A percentile compares a stretch with the other conserved stretches of the same genome.
phyloP scores from a whole-genome alignment of 2,888 invertebrate genomes.

The Mesorhabditis spiculigera region DNA sequence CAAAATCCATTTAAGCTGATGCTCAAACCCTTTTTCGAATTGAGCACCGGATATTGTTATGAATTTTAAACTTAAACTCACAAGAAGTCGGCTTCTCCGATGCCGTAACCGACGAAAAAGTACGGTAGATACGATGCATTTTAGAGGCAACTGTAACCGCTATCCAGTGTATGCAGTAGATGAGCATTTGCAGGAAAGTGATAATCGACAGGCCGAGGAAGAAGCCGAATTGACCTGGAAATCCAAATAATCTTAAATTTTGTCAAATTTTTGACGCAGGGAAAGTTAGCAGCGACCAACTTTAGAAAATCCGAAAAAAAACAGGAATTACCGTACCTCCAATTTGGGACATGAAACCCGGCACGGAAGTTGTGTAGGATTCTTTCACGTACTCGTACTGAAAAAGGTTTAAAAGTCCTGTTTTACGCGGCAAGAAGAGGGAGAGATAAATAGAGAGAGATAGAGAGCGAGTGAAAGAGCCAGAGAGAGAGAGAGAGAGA shows the following conservation, averaged over 20 bases:
- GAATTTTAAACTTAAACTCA: neutral
- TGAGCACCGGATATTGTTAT: no score
- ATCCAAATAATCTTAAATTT: neutral
- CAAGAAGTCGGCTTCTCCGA: neutral
- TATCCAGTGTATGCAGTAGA: slow-evolving; percentile 34
- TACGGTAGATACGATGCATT: neutral
- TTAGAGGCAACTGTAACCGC: neutral
- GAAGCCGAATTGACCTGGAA: slow-evolving; percentile 42
- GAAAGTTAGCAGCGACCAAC: neutral
- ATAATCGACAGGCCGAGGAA: slow-evolving; percentile 52
- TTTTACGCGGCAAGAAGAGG: no score
- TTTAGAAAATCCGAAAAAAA: no score
- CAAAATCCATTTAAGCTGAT: no score
- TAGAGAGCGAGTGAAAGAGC: no score
- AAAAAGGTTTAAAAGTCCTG: slow-evolving; percentile 11
- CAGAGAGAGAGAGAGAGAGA: no score
- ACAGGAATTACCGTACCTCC: slow-evolving; percentile 27
- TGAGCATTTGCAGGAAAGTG: slow-evolving; percentile 51
- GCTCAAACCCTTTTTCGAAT: no score
- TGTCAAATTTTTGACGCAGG: neutral
- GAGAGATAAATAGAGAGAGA: no score
- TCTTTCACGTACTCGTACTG: slow-evolving; percentile 54
- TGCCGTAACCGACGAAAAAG: neutral
- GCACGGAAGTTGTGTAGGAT: slow-evolving; percentile 51
- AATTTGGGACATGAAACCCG: slow-evolving; percentile 57